These are phyloP conservation scores for Dolichotis patagonum DNA, from an alignment of 2,113 vertebrate species.

Conservation along the genomic window DNA sequence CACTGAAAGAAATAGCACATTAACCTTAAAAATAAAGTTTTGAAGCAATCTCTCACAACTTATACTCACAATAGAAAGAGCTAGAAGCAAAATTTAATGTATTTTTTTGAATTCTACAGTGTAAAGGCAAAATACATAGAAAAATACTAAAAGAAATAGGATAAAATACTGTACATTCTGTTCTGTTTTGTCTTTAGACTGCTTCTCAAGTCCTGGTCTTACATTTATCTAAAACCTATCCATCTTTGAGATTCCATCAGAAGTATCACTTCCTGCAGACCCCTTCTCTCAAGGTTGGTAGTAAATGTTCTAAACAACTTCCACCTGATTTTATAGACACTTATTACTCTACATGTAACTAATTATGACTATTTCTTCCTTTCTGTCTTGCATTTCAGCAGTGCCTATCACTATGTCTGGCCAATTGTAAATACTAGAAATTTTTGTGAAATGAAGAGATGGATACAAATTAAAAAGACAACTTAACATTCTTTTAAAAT, in stretches of 20 bases:
- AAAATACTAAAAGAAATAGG: background rate
- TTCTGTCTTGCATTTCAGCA: background rate
- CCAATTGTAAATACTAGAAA: background rate
- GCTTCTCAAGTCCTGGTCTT: background rate
- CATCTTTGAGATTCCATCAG: background rate
- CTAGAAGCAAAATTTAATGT: background rate
- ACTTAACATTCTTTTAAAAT: background rate
- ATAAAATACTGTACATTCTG: background rate
- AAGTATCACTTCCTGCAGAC: background rate
- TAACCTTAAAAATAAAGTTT: background rate
- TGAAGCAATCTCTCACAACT: conserved; percentile 25
- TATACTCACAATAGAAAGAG: background rate
- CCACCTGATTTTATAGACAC: background rate
- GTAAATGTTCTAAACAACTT: background rate
- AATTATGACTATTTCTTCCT: background rate
- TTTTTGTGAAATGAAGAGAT: background rate
- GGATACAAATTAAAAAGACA: background rate
- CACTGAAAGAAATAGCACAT: background rate
- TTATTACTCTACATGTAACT: background rate
- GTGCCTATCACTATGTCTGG: background rate
- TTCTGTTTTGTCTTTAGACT: background rate
- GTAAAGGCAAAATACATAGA: conserved; percentile 23
- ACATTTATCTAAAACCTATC: background rate
- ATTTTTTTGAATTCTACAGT: background rate
- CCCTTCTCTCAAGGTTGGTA: background rate